Conservation (phyloP, 2,113 vertebrate species). For the Ochotona curzoniae region DNA sequence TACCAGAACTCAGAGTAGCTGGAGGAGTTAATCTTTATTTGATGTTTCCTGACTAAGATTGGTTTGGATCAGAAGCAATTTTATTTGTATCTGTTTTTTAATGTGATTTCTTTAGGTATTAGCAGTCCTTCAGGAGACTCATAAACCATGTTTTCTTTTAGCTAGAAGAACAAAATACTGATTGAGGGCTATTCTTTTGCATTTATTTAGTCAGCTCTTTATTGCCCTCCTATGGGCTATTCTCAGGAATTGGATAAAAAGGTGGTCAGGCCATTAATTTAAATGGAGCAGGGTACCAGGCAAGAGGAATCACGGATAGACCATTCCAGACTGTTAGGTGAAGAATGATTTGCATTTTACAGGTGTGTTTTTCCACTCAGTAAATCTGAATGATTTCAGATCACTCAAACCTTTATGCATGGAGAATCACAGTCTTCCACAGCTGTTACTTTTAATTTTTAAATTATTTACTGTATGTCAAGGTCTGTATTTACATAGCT, state of each 20-base stretch:
- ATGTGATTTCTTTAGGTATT: conserved; percentile 32
- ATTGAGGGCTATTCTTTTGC: conserved; percentile 66
- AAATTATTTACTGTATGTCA: conserved; percentile 53
- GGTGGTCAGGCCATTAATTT: conserved; percentile 79
- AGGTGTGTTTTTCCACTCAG: conserved; percentile 63
- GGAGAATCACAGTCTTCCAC: conserved; percentile 45
- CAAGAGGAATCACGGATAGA: conserved; percentile 65
- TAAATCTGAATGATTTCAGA: conserved; percentile 67
- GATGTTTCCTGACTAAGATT: conserved; percentile 55
- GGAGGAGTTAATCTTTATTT: not conserved
- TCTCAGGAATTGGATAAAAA: conserved; percentile 74
- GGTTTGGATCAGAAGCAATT: conserved; percentile 48
- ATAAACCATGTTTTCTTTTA: conserved; percentile 68
- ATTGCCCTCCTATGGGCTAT: conserved; percentile 68
- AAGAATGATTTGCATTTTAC: conserved; percentile 75
- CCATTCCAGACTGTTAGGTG: conserved; percentile 66
- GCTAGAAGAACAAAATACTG: not conserved
- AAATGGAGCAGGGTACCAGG: conserved; percentile 66
- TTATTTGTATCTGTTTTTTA: conserved; percentile 52
- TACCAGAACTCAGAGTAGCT: not conserved
- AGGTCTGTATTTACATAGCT: not conserved
- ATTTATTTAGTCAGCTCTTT: conserved; percentile 71
- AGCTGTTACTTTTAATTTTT: conserved; percentile 75
- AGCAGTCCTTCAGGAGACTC: conserved; percentile 68
- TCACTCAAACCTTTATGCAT: conserved; percentile 45